Percentiles rank a stretch among this genome's conserved stretches.
Conservation (phyloP, 2,113 vertebrate genomes). For the Eptatretus burgeri region DNA sequence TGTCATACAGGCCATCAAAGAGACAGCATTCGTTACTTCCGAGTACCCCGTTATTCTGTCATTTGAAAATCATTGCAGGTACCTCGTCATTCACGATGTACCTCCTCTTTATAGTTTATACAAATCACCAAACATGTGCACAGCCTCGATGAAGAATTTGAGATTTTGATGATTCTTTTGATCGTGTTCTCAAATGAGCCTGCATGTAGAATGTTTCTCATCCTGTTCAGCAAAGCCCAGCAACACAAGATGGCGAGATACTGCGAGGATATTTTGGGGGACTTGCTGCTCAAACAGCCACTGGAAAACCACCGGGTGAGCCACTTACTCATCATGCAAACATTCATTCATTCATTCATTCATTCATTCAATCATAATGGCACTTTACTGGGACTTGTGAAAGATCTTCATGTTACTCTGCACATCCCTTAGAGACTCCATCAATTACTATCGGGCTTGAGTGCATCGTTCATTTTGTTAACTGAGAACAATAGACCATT, state of each 20-base stretch:
- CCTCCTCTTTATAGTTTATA: background rate
- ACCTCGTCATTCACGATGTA: slow-evolving; percentile 4
- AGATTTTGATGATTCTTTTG: background rate
- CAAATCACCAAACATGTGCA: background rate
- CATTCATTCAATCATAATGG: background rate
- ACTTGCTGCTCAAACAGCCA: slow-evolving; percentile 63
- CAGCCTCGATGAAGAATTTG: background rate
- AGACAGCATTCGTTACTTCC: slow-evolving; percentile 78
- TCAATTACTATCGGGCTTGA: background rate
- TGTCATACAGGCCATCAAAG: slow-evolving; percentile 85
- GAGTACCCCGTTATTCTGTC: slow-evolving; percentile 86
- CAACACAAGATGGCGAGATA: slow-evolving; percentile 99
- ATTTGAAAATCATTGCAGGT: slow-evolving; percentile 99
- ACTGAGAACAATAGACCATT: background rate
- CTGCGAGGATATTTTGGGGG: slow-evolving; percentile 83
- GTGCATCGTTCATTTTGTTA: background rate
- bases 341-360: background rate
- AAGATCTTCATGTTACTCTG: background rate
- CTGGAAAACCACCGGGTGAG: slow-evolving; percentile 52
- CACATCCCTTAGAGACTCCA: background rate
- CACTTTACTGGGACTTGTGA: too few relatives aligned
- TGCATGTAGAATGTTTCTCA: background rate
- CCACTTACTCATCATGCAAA: slow-evolving; percentile 7
- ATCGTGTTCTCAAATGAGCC: background rate
- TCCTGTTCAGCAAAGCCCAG: slow-evolving; percentile 50